Percentiles rank a stretch among this genome's conserved stretches.
These are phyloP conservation scores for Vollenhovia emeryi DNA, from an alignment of 1,140 invertebrate species.

Conservation along the genomic window DNA sequence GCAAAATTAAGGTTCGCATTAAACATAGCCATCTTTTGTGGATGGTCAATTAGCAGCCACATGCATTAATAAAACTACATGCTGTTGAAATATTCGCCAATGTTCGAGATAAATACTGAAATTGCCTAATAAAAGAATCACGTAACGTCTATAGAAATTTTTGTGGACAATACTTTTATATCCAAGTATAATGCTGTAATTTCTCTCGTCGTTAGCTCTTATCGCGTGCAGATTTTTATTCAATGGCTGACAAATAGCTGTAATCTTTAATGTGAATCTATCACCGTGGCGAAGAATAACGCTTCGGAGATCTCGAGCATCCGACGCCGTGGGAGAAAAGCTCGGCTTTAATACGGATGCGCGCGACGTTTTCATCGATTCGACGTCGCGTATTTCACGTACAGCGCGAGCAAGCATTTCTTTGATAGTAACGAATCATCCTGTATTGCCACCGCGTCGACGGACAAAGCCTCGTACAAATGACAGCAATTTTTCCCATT, in stretches of 20 bases:
- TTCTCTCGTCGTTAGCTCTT: neutral
- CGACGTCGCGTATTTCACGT: slow-evolving; percentile 74
- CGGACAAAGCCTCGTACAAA: slow-evolving; percentile 25
- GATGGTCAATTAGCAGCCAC: neutral
- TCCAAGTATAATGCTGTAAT: neutral
- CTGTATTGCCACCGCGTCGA: slow-evolving; percentile 40
- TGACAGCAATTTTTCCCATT: slow-evolving; percentile 25
- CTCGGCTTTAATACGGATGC: slow-evolving; percentile 76
- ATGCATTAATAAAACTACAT: neutral
- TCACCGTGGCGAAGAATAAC: neutral
- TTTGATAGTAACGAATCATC: slow-evolving; percentile 65
- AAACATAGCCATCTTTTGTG: neutral
- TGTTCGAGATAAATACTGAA: neutral
- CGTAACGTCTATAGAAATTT: neutral
- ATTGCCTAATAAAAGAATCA: neutral
- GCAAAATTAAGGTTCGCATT: slow-evolving; percentile 33
- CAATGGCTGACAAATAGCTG: neutral
- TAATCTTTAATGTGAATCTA: slow-evolving; percentile 34
- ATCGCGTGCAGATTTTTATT: slow-evolving; percentile 7
- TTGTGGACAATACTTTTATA: neutral
- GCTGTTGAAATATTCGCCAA: neutral
- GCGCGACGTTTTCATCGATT: slow-evolving; percentile 81
- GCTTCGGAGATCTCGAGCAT: slow-evolving; percentile 22
- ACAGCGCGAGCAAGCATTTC: slow-evolving; percentile 59
- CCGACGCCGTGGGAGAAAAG: slow-evolving; percentile 60